phyloP scores from a whole-genome alignment of 37 sponge, comb jelly and placozoan genomes.

The Cliona cf. orientalis region DNA sequence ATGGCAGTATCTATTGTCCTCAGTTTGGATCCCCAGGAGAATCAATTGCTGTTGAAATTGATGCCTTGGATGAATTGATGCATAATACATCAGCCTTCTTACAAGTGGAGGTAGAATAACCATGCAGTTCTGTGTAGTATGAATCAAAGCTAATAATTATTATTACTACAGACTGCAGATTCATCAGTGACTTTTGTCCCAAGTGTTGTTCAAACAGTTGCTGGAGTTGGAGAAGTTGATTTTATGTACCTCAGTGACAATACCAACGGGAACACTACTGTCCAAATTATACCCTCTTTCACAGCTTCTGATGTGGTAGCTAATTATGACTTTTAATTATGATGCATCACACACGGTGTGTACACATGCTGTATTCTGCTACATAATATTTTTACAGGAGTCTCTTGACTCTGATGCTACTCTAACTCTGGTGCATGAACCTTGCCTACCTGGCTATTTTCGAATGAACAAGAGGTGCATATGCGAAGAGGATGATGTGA shows the following conservation, averaged over 20 bases:
- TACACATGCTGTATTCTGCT: too few species aligned
- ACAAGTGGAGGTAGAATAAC: too few species aligned
- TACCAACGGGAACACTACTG: background rate
- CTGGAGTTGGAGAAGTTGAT: background rate
- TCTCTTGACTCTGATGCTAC: background rate
- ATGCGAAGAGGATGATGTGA: background rate
- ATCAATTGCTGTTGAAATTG: background rate
- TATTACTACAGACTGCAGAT: too few species aligned
- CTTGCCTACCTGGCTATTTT: slow-evolving; percentile 4
- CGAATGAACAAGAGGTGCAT: background rate
- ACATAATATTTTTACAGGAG: background rate
- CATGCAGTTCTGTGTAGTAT: too few species aligned
- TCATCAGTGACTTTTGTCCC: background rate
- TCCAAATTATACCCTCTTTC: background rate
- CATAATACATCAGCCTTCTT: slow-evolving; percentile 11
- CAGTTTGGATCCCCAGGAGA: slow-evolving; percentile 13
- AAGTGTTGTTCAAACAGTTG: background rate
- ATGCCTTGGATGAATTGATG: slow-evolving; percentile 16
- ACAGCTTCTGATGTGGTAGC: too few species aligned
- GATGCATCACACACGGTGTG: too few species aligned
- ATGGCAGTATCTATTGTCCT: background rate
- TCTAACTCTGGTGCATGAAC: background rate
- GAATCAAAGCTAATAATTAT: too few species aligned
- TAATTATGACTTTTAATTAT: too few species aligned
- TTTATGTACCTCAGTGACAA: slow-evolving; percentile 1